phyloP scores from a whole-genome alignment of 2,113 vertebrate species.

The Ibidorhyncha struthersii region DNA sequence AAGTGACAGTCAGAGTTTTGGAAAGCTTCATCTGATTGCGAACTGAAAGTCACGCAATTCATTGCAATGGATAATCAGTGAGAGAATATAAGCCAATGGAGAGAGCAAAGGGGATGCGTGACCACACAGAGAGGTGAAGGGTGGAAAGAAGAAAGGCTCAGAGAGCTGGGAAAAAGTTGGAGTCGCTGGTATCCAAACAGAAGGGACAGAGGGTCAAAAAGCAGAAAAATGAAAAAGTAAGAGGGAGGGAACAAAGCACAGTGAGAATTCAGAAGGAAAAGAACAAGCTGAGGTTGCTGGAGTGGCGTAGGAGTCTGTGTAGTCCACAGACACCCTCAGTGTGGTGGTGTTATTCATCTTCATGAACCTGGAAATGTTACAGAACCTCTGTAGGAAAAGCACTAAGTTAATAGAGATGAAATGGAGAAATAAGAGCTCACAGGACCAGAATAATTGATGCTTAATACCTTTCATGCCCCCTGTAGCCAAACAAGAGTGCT shows the following conservation, averaged over 20 bases:
- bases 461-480: not conserved
- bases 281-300: not conserved
- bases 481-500: not conserved
- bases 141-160: not conserved
- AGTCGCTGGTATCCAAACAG: not conserved
- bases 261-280: not conserved
- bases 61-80: not conserved
- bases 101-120: not conserved
- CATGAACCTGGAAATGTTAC: constrained; percentile 10
- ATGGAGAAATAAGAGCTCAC: not conserved
- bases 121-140: not conserved
- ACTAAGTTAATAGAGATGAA: not conserved
- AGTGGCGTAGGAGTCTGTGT: not conserved
- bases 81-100: fast-evolving
- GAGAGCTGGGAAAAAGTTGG: not conserved
- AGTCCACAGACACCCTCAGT: not conserved
- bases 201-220: not conserved
- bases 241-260: not conserved
- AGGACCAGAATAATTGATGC: not conserved
- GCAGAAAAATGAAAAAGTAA: not conserved
- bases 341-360: not conserved
- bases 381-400: not conserved
- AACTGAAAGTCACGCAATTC: not conserved
- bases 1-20: not conserved
- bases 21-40: not conserved